These are phyloP conservation scores for Microdon myrmicae DNA, from an alignment of 2,888 invertebrate species.

Conservation along the genomic window DNA sequence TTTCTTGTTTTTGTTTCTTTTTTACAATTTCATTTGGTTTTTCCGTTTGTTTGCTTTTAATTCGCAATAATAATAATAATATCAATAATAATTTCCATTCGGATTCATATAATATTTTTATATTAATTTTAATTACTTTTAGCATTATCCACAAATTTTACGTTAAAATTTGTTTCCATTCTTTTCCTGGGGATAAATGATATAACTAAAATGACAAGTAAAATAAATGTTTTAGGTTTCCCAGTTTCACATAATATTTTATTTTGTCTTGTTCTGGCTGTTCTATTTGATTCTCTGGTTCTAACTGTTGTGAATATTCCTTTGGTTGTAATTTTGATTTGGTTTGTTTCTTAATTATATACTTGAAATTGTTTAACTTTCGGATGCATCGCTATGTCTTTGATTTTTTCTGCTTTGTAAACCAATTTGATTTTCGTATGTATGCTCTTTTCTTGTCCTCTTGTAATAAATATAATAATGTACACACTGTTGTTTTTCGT, in stretches of 20 bases:
- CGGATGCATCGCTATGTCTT: too few relatives aligned
- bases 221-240: slow-evolving; percentile 51
- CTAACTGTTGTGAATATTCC: slow-evolving; percentile 25
- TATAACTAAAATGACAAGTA: too few relatives aligned
- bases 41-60: slow-evolving; percentile 32
- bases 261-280: slow-evolving; percentile 5
- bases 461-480: too few relatives aligned
- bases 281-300: slow-evolving; percentile 16
- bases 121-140: slow-evolving; percentile 59
- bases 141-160: slow-evolving; percentile 54
- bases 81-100: slow-evolving; percentile 53
- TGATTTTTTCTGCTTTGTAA: too few relatives aligned
- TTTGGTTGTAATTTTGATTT: too few relatives aligned
- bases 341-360: too few relatives aligned
- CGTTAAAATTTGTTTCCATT: slow-evolving; percentile 31
- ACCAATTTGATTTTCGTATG: too few relatives aligned
- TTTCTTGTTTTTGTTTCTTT: slow-evolving; percentile 32
- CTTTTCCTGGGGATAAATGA: slow-evolving; percentile 37
- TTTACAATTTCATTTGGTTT: slow-evolving; percentile 19
- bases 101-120: slow-evolving; percentile 45
- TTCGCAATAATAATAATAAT: slow-evolving; percentile 50
- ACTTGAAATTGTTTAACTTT: too few relatives aligned
- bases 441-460: too few relatives aligned
- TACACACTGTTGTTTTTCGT: not conserved
- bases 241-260: slow-evolving; percentile 51